A percentile compares a stretch with the other conserved stretches of the same genome.
Conservation (phyloP, 1,140 invertebrate species). For the Macrobrachium rosenbergii region DNA sequence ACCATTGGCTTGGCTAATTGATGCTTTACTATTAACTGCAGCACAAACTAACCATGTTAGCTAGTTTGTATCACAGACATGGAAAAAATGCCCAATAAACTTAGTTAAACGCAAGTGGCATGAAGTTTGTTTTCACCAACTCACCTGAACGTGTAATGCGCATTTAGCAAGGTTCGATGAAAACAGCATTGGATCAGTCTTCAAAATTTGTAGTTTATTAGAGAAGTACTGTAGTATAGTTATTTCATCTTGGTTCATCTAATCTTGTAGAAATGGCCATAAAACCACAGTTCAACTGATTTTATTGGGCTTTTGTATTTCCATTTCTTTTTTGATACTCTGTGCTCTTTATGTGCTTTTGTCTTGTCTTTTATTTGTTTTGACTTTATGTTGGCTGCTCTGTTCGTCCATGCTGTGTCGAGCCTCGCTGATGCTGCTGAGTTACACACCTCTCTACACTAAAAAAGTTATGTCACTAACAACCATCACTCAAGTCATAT, state of each 20-base stretch:
- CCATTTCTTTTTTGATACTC: slow-evolving; percentile 56
- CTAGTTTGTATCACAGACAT: slow-evolving; percentile 63
- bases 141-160: slow-evolving; percentile 48
- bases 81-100: slow-evolving; percentile 75
- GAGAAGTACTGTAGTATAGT: slow-evolving; percentile 42
- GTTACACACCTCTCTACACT: slow-evolving; percentile 37
- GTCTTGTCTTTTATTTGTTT: slow-evolving; percentile 7
- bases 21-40: slow-evolving; percentile 58
- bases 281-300: slow-evolving; percentile 67
- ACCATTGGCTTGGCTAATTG: slow-evolving; percentile 48
- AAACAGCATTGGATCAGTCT: slow-evolving; percentile 58
- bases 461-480: background rate
- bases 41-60: slow-evolving; percentile 63
- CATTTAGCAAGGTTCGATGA: slow-evolving; percentile 66
- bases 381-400: slow-evolving; percentile 26
- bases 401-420: slow-evolving; percentile 66
- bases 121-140: slow-evolving; percentile 62
- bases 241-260: slow-evolving; percentile 42
- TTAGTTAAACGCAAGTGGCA: slow-evolving; percentile 71
- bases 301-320: slow-evolving; percentile 70
- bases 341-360: slow-evolving; percentile 49
- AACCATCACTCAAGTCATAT: background rate
- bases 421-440: slow-evolving; percentile 63
- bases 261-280: slow-evolving; percentile 44
- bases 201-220: slow-evolving; percentile 49